These are phyloP conservation scores for Zele albiditarsus DNA, from an alignment of 2,888 invertebrate species.

Conservation along the genomic window DNA sequence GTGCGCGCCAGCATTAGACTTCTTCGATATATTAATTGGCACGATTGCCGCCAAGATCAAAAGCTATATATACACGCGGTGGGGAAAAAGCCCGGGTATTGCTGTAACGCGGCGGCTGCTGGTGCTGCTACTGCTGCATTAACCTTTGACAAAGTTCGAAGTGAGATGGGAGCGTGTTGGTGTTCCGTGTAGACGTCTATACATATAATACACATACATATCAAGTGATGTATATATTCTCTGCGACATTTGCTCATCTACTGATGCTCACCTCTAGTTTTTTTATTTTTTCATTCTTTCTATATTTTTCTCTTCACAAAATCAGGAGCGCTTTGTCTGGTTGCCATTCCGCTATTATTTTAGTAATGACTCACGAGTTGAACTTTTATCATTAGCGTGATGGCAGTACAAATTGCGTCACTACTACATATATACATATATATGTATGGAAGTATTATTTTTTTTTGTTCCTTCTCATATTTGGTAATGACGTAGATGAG, in stretches of 20 bases:
- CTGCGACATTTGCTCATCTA: constrained; percentile 23
- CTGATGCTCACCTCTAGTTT: constrained; percentile 19
- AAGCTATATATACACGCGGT: not conserved
- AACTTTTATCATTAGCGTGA: constrained; percentile 3
- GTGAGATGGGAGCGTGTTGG: constrained; percentile 17
- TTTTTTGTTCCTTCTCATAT: not conserved
- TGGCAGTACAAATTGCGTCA: not conserved
- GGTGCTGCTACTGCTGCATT: constrained; percentile 23
- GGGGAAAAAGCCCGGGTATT: constrained; percentile 30
- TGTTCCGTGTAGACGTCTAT: not conserved
- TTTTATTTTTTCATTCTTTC: not conserved
- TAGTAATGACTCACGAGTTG: constrained; percentile 46
- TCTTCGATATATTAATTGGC: constrained; percentile 29
- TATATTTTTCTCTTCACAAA: constrained; percentile 47
- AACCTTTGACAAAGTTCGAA: constrained; percentile 45
- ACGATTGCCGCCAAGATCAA: constrained; percentile 29
- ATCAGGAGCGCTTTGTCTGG: constrained; percentile 42
- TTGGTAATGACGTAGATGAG: not conserved
- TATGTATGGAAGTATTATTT: not conserved
- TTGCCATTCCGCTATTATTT: constrained; percentile 6
- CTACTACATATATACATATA: not conserved
- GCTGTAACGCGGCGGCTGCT: not conserved
- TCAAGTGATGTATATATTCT: not conserved
- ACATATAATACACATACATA: too few species aligned
- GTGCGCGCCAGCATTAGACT: not conserved